Conservation (phyloP, 37 sponge, comb jelly and placozoan species). For the Beroe ovata region DNA sequence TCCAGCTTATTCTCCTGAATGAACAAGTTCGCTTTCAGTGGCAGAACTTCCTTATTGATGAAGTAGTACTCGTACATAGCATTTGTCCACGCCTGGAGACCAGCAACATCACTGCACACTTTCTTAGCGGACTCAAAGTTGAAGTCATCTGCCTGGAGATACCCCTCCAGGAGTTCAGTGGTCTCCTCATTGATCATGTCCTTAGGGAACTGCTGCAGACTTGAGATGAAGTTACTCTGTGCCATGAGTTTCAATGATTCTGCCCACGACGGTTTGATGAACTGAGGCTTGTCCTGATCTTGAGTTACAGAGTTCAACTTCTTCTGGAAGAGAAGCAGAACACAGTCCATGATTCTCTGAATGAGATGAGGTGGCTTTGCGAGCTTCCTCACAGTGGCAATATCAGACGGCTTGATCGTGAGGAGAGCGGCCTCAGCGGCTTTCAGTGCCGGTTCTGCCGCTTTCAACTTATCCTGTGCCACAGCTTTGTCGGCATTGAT, state of each 20-base stretch:
- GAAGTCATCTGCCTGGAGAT: slow-evolving; percentile 90
- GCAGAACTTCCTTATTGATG: slow-evolving; percentile 97
- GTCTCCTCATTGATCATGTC: slow-evolving; percentile 96
- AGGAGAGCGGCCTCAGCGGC: slow-evolving; percentile 70
- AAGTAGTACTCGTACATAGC: slow-evolving; percentile 93
- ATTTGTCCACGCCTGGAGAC: slow-evolving; percentile 90
- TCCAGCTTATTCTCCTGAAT: slow-evolving; percentile 87
- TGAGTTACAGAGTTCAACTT: slow-evolving; percentile 73
- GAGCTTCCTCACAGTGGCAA: slow-evolving; percentile 91
- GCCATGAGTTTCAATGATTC: slow-evolving; percentile 94
- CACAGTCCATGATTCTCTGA: slow-evolving; percentile 99
- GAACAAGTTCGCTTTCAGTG: slow-evolving; percentile 92
- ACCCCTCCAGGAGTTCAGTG: slow-evolving; percentile 88
- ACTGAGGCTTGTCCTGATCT: slow-evolving; percentile 88
- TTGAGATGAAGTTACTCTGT: slow-evolving; percentile 80
- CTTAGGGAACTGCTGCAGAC: slow-evolving; percentile 81
- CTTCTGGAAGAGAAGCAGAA: slow-evolving; percentile 83
- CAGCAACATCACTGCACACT: slow-evolving; percentile 98
- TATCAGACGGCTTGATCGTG: slow-evolving; percentile 95
- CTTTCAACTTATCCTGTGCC: slow-evolving; percentile 65
- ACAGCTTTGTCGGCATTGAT: slow-evolving; percentile 67
- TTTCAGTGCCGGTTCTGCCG: slow-evolving; percentile 67
- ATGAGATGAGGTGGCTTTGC: slow-evolving; percentile 98
- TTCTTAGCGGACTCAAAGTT: slow-evolving; percentile 90
- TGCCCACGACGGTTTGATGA: slow-evolving; percentile 90